phyloP scores from a whole-genome alignment of 2,797 vertebrate genomes.

The Vespertilio murinus region DNA sequence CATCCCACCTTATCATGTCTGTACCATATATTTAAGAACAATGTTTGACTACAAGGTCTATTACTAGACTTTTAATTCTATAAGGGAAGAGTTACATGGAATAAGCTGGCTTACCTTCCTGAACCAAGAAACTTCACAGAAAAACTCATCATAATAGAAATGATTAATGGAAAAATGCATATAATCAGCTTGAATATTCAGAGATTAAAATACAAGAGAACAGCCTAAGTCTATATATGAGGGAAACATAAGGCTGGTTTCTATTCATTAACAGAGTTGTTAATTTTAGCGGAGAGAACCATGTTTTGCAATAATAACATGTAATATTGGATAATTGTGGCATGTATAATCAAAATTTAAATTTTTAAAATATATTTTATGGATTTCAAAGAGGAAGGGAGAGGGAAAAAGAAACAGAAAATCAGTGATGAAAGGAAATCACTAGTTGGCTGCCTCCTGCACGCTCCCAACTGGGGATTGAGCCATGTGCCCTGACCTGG shows the following conservation, averaged over 20 bases:
- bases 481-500: no score
- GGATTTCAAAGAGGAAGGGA: no score
- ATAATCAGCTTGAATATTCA: neutral
- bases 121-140: neutral
- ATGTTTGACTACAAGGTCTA: neutral
- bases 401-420: no score
- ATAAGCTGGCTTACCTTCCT: neutral
- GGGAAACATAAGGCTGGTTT: neutral
- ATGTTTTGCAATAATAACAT: neutral
- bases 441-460: no score
- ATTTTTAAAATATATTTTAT: neutral
- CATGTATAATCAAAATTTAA: neutral
- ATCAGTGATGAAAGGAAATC: no score
- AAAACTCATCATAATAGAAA: neutral
- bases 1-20: neutral
- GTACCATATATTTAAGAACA: neutral
- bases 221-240: neutral
- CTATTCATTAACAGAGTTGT: neutral
- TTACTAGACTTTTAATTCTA: neutral
- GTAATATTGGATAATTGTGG: neutral
- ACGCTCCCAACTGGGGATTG: no score
- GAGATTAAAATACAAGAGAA: conserved; percentile 1
- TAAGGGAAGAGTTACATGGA: neutral
- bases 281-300: neutral
- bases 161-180: neutral